Percentiles rank a stretch among this genome's conserved stretches.
phyloP scores from a whole-genome alignment of 1,140 invertebrate genomes.

The Aleiodes sp. region DNA sequence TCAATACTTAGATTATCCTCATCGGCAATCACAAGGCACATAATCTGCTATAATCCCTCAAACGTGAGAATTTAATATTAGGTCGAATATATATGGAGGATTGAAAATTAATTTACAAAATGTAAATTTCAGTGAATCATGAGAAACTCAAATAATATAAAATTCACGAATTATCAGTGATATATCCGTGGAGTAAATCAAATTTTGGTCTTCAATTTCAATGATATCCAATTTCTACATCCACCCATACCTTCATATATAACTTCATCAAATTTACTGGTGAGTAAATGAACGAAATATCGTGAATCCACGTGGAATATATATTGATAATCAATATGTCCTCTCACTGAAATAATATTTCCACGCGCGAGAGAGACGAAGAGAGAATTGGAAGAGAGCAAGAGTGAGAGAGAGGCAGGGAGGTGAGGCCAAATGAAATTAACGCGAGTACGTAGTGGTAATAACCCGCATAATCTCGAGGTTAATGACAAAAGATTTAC shows the following conservation, averaged over 20 bases:
- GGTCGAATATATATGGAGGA: constrained; percentile 34
- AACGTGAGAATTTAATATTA: neutral
- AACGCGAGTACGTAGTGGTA: constrained; percentile 32
- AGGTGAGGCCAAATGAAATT: constrained; percentile 40
- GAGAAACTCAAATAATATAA: neutral
- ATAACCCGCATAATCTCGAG: constrained; percentile 39
- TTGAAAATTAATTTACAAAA: constrained; percentile 49
- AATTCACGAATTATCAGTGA: too few species aligned
- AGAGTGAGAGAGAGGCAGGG: too few species aligned
- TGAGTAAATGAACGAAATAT: neutral
- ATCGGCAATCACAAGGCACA: neutral
- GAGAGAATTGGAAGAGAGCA: too few species aligned
- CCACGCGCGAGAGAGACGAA: too few species aligned
- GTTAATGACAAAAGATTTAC: constrained; percentile 46
- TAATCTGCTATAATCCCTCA: constrained; percentile 3
- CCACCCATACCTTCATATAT: too few species aligned
- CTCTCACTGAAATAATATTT: constrained; percentile 4
- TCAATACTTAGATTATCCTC: neutral
- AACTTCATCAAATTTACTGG: constrained; percentile 21
- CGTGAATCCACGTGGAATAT: neutral
- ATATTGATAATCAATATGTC: constrained; percentile 9
- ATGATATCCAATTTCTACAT: too few species aligned
- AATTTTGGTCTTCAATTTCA: too few species aligned
- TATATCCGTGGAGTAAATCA: too few species aligned
- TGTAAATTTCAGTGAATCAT: constrained; percentile 12